Conservation (phyloP, 1,140 invertebrate species). For the Phymastichus coffea region DNA sequence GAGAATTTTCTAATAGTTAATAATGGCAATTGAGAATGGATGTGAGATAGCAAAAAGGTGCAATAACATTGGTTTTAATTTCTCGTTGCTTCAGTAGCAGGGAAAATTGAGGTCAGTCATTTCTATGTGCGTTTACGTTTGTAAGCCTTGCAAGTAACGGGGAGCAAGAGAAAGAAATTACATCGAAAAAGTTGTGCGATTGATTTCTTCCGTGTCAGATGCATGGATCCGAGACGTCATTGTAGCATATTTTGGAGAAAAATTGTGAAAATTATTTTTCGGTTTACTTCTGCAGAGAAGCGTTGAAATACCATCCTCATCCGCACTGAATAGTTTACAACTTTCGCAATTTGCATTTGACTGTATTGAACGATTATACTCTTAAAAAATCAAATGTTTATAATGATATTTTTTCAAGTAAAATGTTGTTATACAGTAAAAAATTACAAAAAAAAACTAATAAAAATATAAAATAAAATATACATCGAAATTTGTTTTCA, state of each 20-base stretch:
- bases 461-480: conserved; percentile 4
- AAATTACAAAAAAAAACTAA: background rate
- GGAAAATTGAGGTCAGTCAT: conserved; percentile 25
- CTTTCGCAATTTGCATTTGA: conserved; percentile 5
- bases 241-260: conserved; percentile 9
- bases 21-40: conserved; percentile 20
- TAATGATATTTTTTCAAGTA: conserved; percentile 8
- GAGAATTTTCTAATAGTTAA: conserved; percentile 20
- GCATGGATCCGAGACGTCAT: background rate
- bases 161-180: conserved; percentile 6
- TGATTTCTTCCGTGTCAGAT: background rate
- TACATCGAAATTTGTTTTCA: background rate
- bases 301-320: background rate
- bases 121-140: conserved; percentile 4
- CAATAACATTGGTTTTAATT: conserved; percentile 6
- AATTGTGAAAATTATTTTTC: conserved; percentile 6
- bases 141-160: background rate
- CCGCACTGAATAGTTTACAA: background rate
- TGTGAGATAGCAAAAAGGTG: conserved; percentile 10
- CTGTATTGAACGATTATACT: conserved; percentile 13
- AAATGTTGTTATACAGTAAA: conserved; percentile 4
- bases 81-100: conserved; percentile 5
- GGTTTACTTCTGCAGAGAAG: conserved; percentile 9
- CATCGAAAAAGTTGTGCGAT: background rate
- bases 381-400: background rate